Evolutionary conservation across 2,888 invertebrate species (phyloP).

Genomic region (Pyrochroa serraticornis): DNA sequence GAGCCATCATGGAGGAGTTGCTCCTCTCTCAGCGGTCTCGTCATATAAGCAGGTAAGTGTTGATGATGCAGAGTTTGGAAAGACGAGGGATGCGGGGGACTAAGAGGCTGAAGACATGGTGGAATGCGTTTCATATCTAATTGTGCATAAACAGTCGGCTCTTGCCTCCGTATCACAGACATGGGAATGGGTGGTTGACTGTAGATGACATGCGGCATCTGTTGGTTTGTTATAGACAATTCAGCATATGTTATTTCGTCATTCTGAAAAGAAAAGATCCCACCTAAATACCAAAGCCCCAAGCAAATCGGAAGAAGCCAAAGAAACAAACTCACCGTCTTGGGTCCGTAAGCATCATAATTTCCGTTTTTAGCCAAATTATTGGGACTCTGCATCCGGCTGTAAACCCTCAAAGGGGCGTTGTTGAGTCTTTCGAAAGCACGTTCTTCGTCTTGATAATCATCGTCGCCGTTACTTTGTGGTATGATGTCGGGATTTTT

Average conservation of each 20-base stretch:
- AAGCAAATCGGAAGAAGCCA: not conserved
- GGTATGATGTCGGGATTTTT: constrained; percentile 67
- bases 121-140: constrained; percentile 58
- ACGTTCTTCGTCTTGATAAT: constrained; percentile 62
- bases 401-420: constrained; percentile 55
- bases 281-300: no score
- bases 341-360: constrained; percentile 52
- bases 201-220: constrained; percentile 56
- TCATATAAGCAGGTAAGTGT: constrained; percentile 52
- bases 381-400: constrained; percentile 54
- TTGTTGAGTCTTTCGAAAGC: constrained; percentile 62
- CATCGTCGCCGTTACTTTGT: constrained; percentile 62
- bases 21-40: constrained; percentile 50
- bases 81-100: constrained; percentile 55
- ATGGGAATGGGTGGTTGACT: constrained; percentile 56
- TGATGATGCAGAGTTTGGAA: constrained; percentile 56
- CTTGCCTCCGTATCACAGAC: constrained; percentile 56
- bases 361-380: constrained; percentile 52
- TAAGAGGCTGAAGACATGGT: constrained; percentile 49
- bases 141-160: constrained; percentile 64
- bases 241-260: constrained; percentile 65
- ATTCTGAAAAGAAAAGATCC: constrained; percentile 49
- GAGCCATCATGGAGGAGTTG: constrained; percentile 48
- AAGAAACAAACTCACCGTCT: constrained; percentile 46
- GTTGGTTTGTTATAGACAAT: constrained; percentile 58